Evolutionary conservation across 2,113 vertebrate genomes (phyloP), one percentile per base, ranked within the genome.

Genomic region (Pao palembangensis): DNA sequence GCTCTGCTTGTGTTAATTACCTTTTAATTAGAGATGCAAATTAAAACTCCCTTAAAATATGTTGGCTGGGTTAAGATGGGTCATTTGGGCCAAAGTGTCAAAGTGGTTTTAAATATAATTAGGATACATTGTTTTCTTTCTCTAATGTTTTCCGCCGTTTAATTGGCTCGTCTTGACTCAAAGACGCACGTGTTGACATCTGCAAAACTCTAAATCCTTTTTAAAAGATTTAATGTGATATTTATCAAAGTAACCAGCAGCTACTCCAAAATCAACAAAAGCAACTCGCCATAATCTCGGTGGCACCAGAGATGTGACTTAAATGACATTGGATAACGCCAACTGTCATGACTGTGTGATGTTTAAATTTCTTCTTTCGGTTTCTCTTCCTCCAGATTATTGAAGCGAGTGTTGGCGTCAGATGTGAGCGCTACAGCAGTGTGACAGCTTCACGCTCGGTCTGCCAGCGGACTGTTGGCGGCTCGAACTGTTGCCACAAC

Each of bases 371-470:
- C 14, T 31, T 21, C 51, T 55, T 69, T 58, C 65, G 14, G 43
- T 56, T 59, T 55, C 19, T 43, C 56, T 68, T 55, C 64, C 56
- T 79, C 17, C 82, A 90, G 89, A 90, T 79, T 89, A 79, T 76
- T 90, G 85, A 85, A 79, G 62, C 69, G 34, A 38, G 28, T 63
- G 49, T 34, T 51, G 7, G 21, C 58, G 58, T 62, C 44, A 50
- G 71, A 73, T 53, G 11, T 8, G 51, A 65, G 68, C 18, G 31
- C 47, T 69, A 65, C 49, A 23, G 34, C 15, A 8, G 38, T 18
- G 68, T 20, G 53, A 73, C 58, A 34, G 49, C 49, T 64, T 57
- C 42, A 34, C 56, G 0, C n/a, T 63, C 19, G 17, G 49, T 60
- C 56, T 19, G 34, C 18, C 54, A 66, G 50, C 49, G 46, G 76